Evolutionary conservation across 2,888 invertebrate genomes (phyloP).

Genomic region (Onthophagus sagittarius): DNA sequence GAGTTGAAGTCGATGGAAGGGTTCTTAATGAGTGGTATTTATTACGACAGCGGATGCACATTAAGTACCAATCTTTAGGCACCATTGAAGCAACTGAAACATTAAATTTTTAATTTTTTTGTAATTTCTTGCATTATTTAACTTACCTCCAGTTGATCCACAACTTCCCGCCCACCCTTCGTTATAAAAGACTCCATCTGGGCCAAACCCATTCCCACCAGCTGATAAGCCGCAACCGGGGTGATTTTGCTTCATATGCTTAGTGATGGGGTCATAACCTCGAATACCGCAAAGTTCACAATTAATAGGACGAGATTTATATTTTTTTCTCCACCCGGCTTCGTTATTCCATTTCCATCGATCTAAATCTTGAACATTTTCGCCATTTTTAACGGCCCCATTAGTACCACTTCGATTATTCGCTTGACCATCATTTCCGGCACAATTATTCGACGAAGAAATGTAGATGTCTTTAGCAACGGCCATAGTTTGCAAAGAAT

Average conservation of each 20-base stretch:
- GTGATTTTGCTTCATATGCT: slow-evolving; percentile 87
- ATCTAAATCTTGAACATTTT: background rate
- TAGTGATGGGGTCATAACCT: slow-evolving; percentile 77
- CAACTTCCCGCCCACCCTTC: slow-evolving; percentile 87
- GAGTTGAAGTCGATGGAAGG: background rate
- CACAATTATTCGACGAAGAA: background rate
- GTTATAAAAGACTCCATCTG: slow-evolving; percentile 75
- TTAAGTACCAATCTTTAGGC: slow-evolving; percentile 69
- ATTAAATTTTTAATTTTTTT: too few species aligned
- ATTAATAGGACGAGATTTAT: background rate
- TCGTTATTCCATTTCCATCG: background rate
- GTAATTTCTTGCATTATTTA: background rate
- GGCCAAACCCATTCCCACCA: slow-evolving; percentile 87
- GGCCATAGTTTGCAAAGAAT: slow-evolving; percentile 54
- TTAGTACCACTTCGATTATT: background rate
- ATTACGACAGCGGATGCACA: slow-evolving; percentile 88
- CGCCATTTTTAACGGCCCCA: background rate
- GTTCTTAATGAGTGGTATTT: slow-evolving; percentile 52
- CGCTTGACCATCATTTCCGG: background rate
- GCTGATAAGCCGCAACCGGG: slow-evolving; percentile 87
- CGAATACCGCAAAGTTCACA: slow-evolving; percentile 87
- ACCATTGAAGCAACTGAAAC: slow-evolving; percentile 10
- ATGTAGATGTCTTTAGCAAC: slow-evolving; percentile 7
- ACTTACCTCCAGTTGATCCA: slow-evolving; percentile 74
- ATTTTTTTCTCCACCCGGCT: background rate